These are phyloP conservation scores for Choreutis nemorana DNA, from an alignment of 2,888 invertebrate genomes.

Conservation along the genomic window DNA sequence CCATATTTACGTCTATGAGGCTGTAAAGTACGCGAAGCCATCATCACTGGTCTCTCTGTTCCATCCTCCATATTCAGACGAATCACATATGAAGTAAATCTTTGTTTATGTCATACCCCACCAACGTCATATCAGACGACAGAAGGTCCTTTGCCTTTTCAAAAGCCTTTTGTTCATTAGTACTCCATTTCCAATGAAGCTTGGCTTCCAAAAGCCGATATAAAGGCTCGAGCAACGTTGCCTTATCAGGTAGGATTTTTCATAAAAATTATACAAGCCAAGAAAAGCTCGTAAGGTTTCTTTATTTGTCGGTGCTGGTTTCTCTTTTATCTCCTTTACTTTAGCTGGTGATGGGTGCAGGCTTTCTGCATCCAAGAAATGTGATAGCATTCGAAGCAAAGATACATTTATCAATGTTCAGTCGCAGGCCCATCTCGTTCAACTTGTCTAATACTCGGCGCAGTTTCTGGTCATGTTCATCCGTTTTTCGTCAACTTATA, in stretches of 20 bases:
- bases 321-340: constrained; percentile 9
- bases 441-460: constrained; percentile 6
- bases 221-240: constrained; percentile 9
- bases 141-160: constrained; percentile 5
- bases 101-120: constrained; percentile 10
- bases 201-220: constrained; percentile 5
- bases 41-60: constrained; percentile 10
- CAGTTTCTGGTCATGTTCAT: constrained; percentile 8
- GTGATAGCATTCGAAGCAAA: constrained; percentile 5
- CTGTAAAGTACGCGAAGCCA: constrained; percentile 10
- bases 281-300: constrained; percentile 7
- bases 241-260: constrained; percentile 9
- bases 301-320: constrained; percentile 8
- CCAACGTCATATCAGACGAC: constrained; percentile 8
- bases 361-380: constrained; percentile 9
- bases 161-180: constrained; percentile 10
- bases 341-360: constrained; percentile 6
- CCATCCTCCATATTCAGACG: constrained; percentile 12
- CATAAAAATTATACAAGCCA: constrained; percentile 10
- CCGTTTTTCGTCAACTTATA: constrained; percentile 6
- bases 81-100: constrained; percentile 12
- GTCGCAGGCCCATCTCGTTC: constrained; percentile 6
- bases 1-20: constrained; percentile 9
- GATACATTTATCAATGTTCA: constrained; percentile 9
- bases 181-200: constrained; percentile 4